Conservation (phyloP, 1,140 invertebrate species). For the Drosophila novamexicana region DNA sequence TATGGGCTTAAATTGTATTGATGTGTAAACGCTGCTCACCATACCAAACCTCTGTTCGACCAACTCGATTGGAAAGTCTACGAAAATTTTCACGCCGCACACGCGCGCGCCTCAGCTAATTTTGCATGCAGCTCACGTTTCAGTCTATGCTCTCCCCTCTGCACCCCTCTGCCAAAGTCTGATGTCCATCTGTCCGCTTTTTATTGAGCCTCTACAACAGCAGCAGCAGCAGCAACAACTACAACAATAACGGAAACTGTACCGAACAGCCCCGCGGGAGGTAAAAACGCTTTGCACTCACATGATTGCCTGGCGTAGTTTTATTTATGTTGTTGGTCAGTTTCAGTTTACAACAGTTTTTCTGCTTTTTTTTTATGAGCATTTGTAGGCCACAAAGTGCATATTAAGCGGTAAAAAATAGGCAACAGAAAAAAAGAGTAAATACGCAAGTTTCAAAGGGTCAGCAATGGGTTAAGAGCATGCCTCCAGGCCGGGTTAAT, state of each 20-base stretch:
- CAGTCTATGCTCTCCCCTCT: conserved; percentile 46
- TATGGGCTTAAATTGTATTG: conserved; percentile 81
- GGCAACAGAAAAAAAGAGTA: conserved; percentile 6
- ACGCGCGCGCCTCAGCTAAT: conserved; percentile 71
- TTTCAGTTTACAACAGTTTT: conserved; percentile 52
- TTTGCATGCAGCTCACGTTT: conserved; percentile 79
- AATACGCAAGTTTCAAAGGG: conserved; percentile 35
- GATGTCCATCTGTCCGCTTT: conserved; percentile 59
- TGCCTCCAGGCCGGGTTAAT: conserved; percentile 41
- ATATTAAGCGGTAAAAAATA: conserved; percentile 61
- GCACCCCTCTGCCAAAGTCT: not conserved
- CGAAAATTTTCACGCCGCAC: conserved; percentile 78
- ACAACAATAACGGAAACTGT: conserved; percentile 20
- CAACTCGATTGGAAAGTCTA: conserved; percentile 42
- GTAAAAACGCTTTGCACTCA: conserved; percentile 81
- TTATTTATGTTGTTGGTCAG: conserved; percentile 77
- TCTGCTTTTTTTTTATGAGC: conserved; percentile 55
- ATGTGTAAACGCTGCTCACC: conserved; percentile 57
- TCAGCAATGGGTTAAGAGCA: conserved; percentile 70
- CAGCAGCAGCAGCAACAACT: conserved; percentile 16
- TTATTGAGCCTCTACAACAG: conserved; percentile 60
- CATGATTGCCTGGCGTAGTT: conserved; percentile 79
- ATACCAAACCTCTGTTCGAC: conserved; percentile 28
- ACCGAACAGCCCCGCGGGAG: conserved; percentile 64
- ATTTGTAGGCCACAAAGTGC: conserved; percentile 78